Evolutionary conservation across 2,797 vertebrate genomes (phyloP).

Genomic region (Toxotes lorentzi): DNA sequence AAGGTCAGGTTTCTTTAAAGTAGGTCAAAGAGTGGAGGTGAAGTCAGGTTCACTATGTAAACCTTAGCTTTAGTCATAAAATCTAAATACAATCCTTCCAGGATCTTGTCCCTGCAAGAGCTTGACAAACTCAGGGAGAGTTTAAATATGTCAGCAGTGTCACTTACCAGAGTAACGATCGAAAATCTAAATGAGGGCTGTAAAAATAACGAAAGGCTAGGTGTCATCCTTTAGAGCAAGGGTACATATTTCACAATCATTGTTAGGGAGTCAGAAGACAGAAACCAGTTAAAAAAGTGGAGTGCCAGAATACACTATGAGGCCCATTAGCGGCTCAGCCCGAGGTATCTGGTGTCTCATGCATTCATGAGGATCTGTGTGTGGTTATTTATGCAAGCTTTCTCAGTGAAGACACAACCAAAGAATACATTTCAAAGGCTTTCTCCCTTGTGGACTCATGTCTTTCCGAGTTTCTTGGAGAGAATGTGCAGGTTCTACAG

Average conservation of each 20-base stretch:
- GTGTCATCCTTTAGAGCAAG: constrained; percentile 57
- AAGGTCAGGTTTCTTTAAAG: constrained; percentile 53
- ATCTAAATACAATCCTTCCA: constrained; percentile 45
- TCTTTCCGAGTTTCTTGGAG: constrained; percentile 62
- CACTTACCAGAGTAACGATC: constrained; percentile 49
- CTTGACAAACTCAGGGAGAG: constrained; percentile 36
- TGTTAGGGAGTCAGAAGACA: constrained; percentile 51
- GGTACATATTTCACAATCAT: constrained; percentile 58
- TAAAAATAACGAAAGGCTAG: constrained; percentile 63
- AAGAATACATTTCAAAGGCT: constrained; percentile 72
- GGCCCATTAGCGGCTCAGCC: constrained; percentile 61
- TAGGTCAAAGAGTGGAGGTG: constrained; percentile 52
- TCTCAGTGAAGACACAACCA: constrained; percentile 67
- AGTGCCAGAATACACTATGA: constrained; percentile 56
- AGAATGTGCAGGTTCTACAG: constrained; percentile 61
- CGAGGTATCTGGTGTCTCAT: constrained; percentile 62
- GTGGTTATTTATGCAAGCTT: constrained; percentile 70
- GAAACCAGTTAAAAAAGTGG: constrained; percentile 55
- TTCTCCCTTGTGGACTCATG: constrained; percentile 65
- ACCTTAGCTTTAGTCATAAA: constrained; percentile 47
- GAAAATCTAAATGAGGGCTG: constrained; percentile 51
- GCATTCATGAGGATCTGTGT: constrained; percentile 61
- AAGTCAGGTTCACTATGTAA: constrained; percentile 45
- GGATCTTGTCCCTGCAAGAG: constrained; percentile 32
- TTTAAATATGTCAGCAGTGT: constrained; percentile 50